Base-by-base conservation (phyloP, 2,888 invertebrate genomes). In the Tigriopus californicus region DNA sequence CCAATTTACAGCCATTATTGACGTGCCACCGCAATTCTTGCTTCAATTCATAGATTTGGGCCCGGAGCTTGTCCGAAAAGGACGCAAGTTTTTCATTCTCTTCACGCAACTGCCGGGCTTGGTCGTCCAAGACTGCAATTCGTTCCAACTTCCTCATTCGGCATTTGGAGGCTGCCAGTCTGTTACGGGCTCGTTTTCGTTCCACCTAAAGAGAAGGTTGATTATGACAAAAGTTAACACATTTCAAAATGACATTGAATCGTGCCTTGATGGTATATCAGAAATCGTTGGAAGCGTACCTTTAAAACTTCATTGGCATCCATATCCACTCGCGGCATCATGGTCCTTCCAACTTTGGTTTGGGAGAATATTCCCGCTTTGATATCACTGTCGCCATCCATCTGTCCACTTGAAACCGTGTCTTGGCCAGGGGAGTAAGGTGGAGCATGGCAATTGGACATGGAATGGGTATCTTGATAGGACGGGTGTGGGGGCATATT, bases 131-230 rank as follows among this genome's bases (percentile, higher is more conserved):
- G 69, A 87, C 84, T 2, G 91, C 85, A 66, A 97, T 97, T 61
- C 91, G 78, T 70, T 97, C 95, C 62, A 97, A 77, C 72, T 97
- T 97, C 65, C 95, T 80, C 68, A 87, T 84, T 65, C 97, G 79
- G 72, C 97, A 97, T 69, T 95, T 95, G 51, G 91, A 90, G 3
- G 97, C 97, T n/a, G 97, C 97, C 58, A 95, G 81, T 65, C 97
- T 81, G 72, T 97, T 97, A 65, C 97, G 77, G 70, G 89, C 88
- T 48, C 97, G 75, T 72, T 97, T 97, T 61, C 97, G 77, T 71
- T 97, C 97, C 64, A 97, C 73, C 71, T 97, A 97, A 68, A 92
- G 15, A 24, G 4, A 51, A 15, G 46, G 46, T 3, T 44, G n/a
- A n/a, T 44, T 6, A 6, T 11, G 10, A 11, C 46, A 4, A 44